These are phyloP conservation scores for Eudorcas thomsonii DNA, from an alignment of 2,113 vertebrate genomes.

Conservation along the genomic window DNA sequence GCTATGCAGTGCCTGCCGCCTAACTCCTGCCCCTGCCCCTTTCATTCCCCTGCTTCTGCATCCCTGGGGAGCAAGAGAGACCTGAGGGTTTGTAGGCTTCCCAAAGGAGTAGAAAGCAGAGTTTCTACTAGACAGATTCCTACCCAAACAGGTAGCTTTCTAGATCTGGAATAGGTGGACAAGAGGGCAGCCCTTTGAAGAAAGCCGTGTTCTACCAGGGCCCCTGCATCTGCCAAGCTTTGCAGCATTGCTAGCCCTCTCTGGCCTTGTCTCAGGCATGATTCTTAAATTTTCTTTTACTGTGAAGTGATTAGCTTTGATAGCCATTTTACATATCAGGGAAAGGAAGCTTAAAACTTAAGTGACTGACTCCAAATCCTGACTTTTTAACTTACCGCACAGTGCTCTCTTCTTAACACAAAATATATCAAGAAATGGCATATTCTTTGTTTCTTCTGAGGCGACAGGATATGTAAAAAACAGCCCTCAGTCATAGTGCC, in stretches of 20 bases:
- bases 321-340: not conserved
- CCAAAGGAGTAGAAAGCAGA: not conserved
- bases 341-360: not conserved
- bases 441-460: not conserved
- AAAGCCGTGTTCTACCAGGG: not conserved
- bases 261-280: not conserved
- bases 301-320: not conserved
- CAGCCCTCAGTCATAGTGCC: rapidly evolving
- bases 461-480: not conserved
- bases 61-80: not conserved
- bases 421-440: not conserved
- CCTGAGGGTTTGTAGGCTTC: not conserved
- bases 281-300: not conserved
- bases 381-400: not conserved
- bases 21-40: rapidly evolving
- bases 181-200: not conserved
- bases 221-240: not conserved
- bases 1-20: not conserved
- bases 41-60: rapidly evolving
- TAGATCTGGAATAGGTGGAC: not conserved
- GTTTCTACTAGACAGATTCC: not conserved
- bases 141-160: not conserved
- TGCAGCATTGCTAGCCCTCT: not conserved
- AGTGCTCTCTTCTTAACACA: not conserved
- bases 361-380: not conserved